phyloP scores from a whole-genome alignment of 1,140 invertebrate species.

The Zophobas atratus region DNA sequence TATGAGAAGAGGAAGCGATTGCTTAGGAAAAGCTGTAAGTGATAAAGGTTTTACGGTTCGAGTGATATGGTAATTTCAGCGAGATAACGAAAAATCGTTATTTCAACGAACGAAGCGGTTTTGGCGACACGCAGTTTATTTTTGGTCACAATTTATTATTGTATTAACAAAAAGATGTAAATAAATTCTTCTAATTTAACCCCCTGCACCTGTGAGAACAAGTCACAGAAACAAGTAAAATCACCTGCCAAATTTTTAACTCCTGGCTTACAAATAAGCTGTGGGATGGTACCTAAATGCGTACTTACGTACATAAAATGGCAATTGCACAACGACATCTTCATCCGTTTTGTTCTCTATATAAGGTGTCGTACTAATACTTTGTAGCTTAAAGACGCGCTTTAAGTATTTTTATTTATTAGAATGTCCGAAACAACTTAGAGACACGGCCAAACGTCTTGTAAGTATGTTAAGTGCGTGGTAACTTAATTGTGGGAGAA shows the following conservation, averaged over 20 bases:
- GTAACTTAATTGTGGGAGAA: background rate
- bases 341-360: constrained; percentile 11
- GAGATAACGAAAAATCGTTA: constrained; percentile 34
- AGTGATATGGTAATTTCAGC: constrained; percentile 15
- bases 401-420: constrained; percentile 12
- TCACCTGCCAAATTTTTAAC: constrained; percentile 21
- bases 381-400: background rate
- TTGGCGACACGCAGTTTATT: background rate
- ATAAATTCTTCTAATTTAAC: too few relatives aligned
- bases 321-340: constrained; percentile 15
- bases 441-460: constrained; percentile 6
- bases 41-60: constrained; percentile 24
- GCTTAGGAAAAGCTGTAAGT: background rate
- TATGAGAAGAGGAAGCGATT: constrained; percentile 13
- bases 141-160: background rate
- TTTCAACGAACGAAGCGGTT: constrained; percentile 24
- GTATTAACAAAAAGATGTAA: too few relatives aligned
- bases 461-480: constrained; percentile 19
- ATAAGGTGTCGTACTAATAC: constrained; percentile 11
- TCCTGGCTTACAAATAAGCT: constrained; percentile 12
- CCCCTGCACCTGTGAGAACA: constrained; percentile 5
- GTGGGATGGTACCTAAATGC: constrained; percentile 18
- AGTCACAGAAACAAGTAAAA: background rate
- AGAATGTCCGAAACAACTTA: constrained; percentile 2
- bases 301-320: constrained; percentile 22